Conservation (phyloP, 2,797 vertebrate genomes). For the Nannoperca australis region DNA sequence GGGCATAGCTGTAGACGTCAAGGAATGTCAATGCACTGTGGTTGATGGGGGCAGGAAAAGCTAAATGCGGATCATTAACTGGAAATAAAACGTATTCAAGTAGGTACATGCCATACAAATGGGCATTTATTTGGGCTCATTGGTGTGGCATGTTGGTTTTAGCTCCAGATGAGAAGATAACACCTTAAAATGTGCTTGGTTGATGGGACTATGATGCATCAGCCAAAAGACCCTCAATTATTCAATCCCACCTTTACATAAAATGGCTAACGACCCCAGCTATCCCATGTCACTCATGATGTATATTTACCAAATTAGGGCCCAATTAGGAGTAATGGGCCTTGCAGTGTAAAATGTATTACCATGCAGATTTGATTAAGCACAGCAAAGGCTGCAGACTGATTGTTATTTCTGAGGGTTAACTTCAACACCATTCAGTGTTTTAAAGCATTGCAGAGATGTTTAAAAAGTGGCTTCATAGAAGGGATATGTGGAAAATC, state of each 20-base stretch:
- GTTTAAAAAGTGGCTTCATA: neutral
- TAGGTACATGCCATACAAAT: constrained; percentile 33
- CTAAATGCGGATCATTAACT: constrained; percentile 69
- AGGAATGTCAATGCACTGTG: constrained; percentile 47
- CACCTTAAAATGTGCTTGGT: constrained; percentile 6
- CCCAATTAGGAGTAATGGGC: constrained; percentile 76
- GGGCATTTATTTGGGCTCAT: constrained; percentile 26
- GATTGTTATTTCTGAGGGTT: constrained; percentile 55
- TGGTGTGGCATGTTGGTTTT: constrained; percentile 18
- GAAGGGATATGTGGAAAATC: neutral
- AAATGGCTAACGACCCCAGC: constrained; percentile 35
- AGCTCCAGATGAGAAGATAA: constrained; percentile 37
- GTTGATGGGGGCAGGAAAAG: constrained; percentile 46
- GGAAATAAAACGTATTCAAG: constrained; percentile 60
- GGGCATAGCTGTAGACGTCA: constrained; percentile 48
- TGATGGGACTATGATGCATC: constrained; percentile 28
- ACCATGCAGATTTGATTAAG: constrained; percentile 75
- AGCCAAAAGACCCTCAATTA: constrained; percentile 27
- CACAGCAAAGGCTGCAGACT: constrained; percentile 39
- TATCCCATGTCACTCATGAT: constrained; percentile 55
- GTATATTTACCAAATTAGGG: constrained; percentile 74
- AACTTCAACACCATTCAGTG: constrained; percentile 14
- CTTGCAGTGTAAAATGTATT: constrained; percentile 77
- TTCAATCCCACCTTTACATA: constrained; percentile 38
- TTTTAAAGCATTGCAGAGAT: constrained; percentile 17